A percentile compares a stretch with the other conserved stretches of the same genome.
Conservation (phyloP, 2,888 invertebrate genomes). For the Sesamia inferens region DNA sequence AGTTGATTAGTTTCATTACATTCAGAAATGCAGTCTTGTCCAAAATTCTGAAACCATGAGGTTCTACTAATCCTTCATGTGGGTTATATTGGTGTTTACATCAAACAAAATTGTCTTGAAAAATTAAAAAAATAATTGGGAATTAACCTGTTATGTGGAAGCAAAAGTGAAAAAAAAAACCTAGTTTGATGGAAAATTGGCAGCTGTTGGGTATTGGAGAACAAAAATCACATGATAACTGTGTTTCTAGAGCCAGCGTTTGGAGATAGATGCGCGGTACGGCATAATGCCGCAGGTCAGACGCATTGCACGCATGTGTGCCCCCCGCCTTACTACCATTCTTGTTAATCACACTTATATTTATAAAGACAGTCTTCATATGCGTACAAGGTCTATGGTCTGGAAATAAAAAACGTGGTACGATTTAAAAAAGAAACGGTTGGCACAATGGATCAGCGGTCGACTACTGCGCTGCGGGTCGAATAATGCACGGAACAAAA, state of each 20-base stretch:
- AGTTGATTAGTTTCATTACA: conserved; percentile 11
- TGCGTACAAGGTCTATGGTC: background rate
- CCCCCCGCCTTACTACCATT: conserved; percentile 71
- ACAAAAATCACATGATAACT: conserved; percentile 56
- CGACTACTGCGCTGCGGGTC: no score
- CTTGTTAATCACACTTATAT: conserved; percentile 37
- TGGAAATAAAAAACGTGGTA: background rate
- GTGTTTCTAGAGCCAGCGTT: conserved; percentile 95
- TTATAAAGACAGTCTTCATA: background rate
- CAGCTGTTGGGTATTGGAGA: conserved; percentile 34
- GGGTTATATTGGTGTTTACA: background rate
- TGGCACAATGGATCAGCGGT: no score
- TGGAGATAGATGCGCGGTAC: conserved; percentile 97
- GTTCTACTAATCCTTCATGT: background rate
- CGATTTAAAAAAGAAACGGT: no score
- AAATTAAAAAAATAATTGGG: background rate
- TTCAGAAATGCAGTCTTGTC: conserved; percentile 12
- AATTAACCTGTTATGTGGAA: background rate
- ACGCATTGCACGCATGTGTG: conserved; percentile 86
- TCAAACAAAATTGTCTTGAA: background rate
- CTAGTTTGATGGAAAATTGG: conserved; percentile 17
- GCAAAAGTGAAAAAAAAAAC: background rate
- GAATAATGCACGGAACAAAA: no score
- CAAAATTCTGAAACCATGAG: background rate
- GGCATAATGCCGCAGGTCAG: conserved; percentile 96